phyloP scores from a whole-genome alignment of 2,888 invertebrate genomes.

The Rhagium mordax region DNA sequence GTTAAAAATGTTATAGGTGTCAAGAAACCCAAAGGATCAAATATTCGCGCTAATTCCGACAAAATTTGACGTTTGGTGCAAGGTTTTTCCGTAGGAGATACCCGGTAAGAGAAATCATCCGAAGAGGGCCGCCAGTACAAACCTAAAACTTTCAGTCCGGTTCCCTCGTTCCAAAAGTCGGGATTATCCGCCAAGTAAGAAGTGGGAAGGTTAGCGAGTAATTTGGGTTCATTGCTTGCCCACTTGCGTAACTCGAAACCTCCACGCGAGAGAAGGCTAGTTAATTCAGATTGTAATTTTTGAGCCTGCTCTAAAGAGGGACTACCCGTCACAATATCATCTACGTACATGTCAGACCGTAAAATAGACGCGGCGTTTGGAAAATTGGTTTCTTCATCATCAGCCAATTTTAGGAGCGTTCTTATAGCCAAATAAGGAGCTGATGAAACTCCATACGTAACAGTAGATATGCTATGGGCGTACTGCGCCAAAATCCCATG shows the following conservation, averaged over 20 bases:
- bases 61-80: no score
- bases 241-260: constrained; percentile 4
- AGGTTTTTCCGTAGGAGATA: not conserved
- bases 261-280: no score
- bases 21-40: not conserved
- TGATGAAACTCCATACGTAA: not conserved
- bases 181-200: not conserved
- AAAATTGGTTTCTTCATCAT: not conserved
- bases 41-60: not conserved
- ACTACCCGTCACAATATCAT: not conserved
- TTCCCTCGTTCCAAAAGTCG: not conserved
- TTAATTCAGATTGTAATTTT: not conserved
- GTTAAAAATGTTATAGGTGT: not conserved
- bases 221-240: not conserved
- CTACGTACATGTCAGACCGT: not conserved
- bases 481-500: no score
- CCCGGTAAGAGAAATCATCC: not conserved
- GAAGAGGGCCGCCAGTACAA: not conserved
- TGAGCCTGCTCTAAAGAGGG: no score
- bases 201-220: not conserved
- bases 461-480: no score
- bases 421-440: not conserved
- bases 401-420: not conserved
- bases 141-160: not conserved
- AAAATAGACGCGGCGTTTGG: not conserved